phyloP scores from a whole-genome alignment of 2,797 vertebrate species.

The Poecilia velifera region DNA sequence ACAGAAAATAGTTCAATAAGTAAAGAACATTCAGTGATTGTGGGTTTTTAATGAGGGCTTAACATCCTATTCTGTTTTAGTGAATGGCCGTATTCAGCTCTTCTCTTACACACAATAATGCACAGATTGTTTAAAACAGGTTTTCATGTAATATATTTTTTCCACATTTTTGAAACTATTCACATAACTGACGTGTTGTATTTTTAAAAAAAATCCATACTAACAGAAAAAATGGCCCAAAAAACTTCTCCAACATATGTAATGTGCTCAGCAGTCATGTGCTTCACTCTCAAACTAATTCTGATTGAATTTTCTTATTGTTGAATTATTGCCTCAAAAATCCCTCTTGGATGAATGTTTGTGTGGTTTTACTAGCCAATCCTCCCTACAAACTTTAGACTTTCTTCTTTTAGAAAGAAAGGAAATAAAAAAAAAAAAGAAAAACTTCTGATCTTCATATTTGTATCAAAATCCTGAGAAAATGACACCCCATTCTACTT shows the following conservation, averaged over 20 bases:
- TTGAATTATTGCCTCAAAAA: conserved; percentile 59
- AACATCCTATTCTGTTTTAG: conserved; percentile 33
- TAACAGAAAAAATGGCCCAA: conserved; percentile 4
- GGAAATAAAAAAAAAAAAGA: neutral
- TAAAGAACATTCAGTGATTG: neutral
- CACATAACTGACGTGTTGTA: conserved; percentile 1
- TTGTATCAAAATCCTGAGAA: conserved; percentile 12
- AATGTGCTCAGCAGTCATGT: conserved; percentile 35
- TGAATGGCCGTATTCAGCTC: conserved; percentile 38
- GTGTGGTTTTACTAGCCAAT: conserved; percentile 50
- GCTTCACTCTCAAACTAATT: conserved; percentile 40
- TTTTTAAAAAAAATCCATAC: conserved; percentile 12
- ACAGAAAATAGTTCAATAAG: neutral
- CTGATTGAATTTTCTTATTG: conserved; percentile 71
- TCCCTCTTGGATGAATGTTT: conserved; percentile 53
- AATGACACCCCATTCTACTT: conserved; percentile 6
- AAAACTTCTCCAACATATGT: conserved; percentile 20
- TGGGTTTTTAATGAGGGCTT: conserved; percentile 32
- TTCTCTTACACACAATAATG: conserved; percentile 28
- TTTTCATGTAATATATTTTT: neutral
- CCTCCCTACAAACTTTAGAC: conserved; percentile 1
- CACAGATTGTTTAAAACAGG: conserved; percentile 16
- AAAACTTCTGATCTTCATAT: neutral
- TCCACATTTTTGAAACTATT: conserved; percentile 42
- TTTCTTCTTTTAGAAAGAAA: neutral